Evolutionary conservation across 1,140 invertebrate genomes (phyloP).

Genomic region (Drosophila bifasciata): DNA sequence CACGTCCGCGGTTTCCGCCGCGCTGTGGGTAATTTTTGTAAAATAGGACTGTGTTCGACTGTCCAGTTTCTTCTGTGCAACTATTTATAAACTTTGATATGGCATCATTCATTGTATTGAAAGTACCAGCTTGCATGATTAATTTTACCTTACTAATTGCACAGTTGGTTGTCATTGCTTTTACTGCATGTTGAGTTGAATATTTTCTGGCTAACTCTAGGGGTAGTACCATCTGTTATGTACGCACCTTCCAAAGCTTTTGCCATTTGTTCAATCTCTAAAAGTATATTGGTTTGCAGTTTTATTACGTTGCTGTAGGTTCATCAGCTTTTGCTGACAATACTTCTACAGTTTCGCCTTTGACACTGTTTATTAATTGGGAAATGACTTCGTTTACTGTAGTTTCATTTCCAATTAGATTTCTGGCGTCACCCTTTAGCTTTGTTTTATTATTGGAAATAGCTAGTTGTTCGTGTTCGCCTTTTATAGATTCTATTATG

Average conservation of each 20-base stretch:
- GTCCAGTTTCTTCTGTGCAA: constrained; percentile 32
- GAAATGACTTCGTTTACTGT: constrained; percentile 2
- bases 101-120: constrained; percentile 24
- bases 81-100: constrained; percentile 36
- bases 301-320: too few species aligned
- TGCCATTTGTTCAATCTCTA: constrained; percentile 6
- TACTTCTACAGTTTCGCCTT: constrained; percentile 11
- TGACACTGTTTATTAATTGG: constrained; percentile 8
- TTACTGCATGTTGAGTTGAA: constrained; percentile 13
- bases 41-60: constrained; percentile 15
- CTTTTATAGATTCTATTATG: constrained; percentile 6
- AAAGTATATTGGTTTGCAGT: neutral
- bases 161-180: constrained; percentile 30
- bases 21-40: constrained; percentile 3
- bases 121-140: constrained; percentile 30
- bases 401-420: constrained; percentile 6
- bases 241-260: too few species aligned
- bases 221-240: constrained; percentile 15
- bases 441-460: constrained; percentile 1
- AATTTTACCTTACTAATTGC: constrained; percentile 23
- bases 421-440: constrained; percentile 9
- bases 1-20: neutral
- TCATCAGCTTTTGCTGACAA: constrained; percentile 13
- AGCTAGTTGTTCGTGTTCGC: constrained; percentile 1
- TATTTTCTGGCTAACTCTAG: constrained; percentile 23